Evolutionary conservation across 2,113 vertebrate species (phyloP), one percentile per base, ranked within the genome.

Genomic region (Pangasianodon hypophthalmus): DNA sequence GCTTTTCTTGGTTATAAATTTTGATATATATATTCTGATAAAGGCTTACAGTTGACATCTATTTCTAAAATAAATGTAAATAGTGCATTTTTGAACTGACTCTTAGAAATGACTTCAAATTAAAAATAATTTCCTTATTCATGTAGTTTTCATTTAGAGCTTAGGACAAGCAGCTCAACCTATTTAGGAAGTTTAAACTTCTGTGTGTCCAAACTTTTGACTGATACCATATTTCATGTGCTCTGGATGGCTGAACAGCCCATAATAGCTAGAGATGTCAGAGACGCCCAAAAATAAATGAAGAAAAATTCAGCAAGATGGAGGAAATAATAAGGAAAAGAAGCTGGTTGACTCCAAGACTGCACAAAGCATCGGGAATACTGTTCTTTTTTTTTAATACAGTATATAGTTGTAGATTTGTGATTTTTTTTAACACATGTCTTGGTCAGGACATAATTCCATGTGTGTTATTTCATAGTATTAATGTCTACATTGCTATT

Each of bases 221-320:
- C 75, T 79, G 75, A 4, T 14, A 48, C 44, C 8, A 11, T 11
- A 77, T 84, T 89, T 89, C 79, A 87, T 89, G 85, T 81, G 52
- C 85, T 58, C 64, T 64, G 67, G 89, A 80, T 62, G 88, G 44
- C 73, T 87, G 85, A 90, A 92, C 86, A 67, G 89, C 88, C 86
- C 71, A 26, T 90, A 92, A 90, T 92, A 89, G 91, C n/a, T 86
- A 71, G 62, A 89, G 77, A 89, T 89, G 89, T 91, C 92, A 92
- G 90, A 92, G 92, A 88, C 87, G 71, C 86, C 84, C 60, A 87
- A 89, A 90, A 92, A 91, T 90, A 91, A 92, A 62, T 67, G 79
- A 91, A 88, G 83, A 92, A 92, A 88, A 92, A 90, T 88, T 92
- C 84, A 90, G 80, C 58, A 71, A 84, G 87, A 69, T 88, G 84